Conservation (phyloP, 30 jellyfish, hydroid and myxozoan genomes). For the Rhopilema esculentum region DNA sequence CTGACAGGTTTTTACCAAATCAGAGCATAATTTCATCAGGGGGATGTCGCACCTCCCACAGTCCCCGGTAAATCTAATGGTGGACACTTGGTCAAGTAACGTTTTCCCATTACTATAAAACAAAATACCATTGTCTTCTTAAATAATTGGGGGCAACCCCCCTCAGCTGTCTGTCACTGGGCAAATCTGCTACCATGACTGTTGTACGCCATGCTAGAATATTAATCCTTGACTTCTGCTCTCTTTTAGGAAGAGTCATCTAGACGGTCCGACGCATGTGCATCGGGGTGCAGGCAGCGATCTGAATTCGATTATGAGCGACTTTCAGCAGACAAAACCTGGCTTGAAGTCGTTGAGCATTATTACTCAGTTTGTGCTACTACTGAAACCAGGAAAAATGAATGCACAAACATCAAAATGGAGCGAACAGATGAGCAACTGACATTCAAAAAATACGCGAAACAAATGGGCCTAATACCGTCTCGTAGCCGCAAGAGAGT, state of each 20-base stretch:
- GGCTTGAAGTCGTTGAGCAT: conserved; percentile 88
- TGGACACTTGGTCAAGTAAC: too few species aligned
- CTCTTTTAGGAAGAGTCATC: conserved; percentile 5
- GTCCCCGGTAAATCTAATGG: too few species aligned
- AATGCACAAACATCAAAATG: conserved; percentile 64
- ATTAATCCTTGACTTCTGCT: background rate
- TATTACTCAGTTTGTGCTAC: conserved; percentile 90
- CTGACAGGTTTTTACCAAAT: background rate
- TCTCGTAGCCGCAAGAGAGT: conserved; percentile 35
- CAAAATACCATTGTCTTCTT: too few species aligned
- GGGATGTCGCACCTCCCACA: too few species aligned
- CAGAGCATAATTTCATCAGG: too few species aligned
- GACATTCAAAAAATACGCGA: conserved; percentile 64
- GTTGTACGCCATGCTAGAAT: too few species aligned
- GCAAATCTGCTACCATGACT: too few species aligned
- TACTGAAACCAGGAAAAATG: conserved; percentile 49
- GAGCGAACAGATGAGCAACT: conserved; percentile 41
- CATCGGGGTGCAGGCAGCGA: background rate
- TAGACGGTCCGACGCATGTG: background rate
- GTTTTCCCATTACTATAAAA: too few species aligned
- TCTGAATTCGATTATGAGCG: conserved; percentile 73
- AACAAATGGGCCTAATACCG: conserved; percentile 69
- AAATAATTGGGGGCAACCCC: too few species aligned
- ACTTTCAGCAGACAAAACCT: conserved; percentile 77
- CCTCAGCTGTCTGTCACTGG: too few species aligned